Evolutionary conservation across 2,888 invertebrate genomes (phyloP), one percentile per base, ranked within the genome.

Genomic region (Volucella zonaria): DNA sequence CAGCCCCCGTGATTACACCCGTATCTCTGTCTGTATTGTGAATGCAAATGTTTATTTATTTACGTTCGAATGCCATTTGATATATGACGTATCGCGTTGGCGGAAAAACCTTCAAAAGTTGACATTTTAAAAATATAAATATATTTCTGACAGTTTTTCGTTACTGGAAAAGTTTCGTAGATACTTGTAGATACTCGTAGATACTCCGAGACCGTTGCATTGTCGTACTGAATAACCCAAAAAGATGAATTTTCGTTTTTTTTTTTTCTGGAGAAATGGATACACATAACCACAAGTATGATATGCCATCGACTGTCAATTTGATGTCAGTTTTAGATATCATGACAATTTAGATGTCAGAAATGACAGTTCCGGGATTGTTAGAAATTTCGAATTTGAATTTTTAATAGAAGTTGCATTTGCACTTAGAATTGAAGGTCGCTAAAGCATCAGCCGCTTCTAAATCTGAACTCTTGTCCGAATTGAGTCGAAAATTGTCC

Each of bases 41-140:
- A 73, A 77, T 66, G 86, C 82, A 86, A 85, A 81, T 85, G 81
- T 85, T 85, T 85, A 85, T 85, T 85, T 85, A 85, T 85, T 85
- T 85, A 85, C 85, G 76, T 81, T 85, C 81, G 67, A 77, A 61
- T 66, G 79, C 54, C 54, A 76, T 73, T 67, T 76, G 70, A 77
- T 77, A 68, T 85, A 62, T 81, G 70, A 68, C 70, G 70, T 42
- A 2, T 71, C 59, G 83, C 49, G 56, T 77, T 81, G 85, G 85
- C 81, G 81, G 85, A 77, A 77, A 23, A 67, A 68, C 67, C 73
- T 45, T 62, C 61, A 56, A 64, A 68, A 58, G 0, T 31, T 81
- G 85, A 68, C 68, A 73, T 81, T 73, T 75, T 45, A 14, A 56
- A 47, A 80, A 49, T 45, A 52, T 58, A 31, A 38, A 45, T 18